A percentile compares a stretch with the other conserved stretches of the same genome.
Conservation (phyloP, 2,113 vertebrate species). For the Spermophilus dauricus region DNA sequence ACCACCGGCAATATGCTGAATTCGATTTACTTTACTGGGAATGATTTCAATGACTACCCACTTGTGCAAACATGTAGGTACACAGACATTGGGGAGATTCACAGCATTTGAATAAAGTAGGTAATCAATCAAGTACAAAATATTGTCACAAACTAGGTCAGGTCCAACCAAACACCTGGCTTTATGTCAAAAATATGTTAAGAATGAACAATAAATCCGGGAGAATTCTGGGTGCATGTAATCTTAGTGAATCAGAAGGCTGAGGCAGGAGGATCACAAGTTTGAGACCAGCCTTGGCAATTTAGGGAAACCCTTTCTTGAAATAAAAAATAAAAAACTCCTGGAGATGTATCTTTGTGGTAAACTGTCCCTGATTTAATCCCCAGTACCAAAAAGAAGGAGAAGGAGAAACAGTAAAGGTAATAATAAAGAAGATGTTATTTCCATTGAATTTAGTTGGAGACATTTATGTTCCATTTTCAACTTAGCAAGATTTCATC, state of each 20-base stretch:
- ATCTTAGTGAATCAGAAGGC: too few species aligned
- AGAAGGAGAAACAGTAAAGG: not conserved
- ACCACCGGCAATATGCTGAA: not conserved
- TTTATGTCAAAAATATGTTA: not conserved
- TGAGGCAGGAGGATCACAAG: too few species aligned
- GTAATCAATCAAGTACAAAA: not conserved
- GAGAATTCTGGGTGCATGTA: too few species aligned
- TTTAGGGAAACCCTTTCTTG: too few species aligned
- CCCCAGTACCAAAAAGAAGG: too few species aligned
- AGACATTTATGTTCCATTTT: conserved; percentile 9
- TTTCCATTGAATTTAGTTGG: not conserved
- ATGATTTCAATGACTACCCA: not conserved
- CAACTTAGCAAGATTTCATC: not conserved
- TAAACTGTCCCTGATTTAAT: too few species aligned
- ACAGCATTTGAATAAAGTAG: not conserved
- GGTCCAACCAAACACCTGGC: not conserved
- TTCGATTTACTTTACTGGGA: not conserved
- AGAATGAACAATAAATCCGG: not conserved
- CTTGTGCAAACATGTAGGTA: not conserved
- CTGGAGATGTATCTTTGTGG: too few species aligned
- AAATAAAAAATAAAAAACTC: too few species aligned
- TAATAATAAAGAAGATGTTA: not conserved
- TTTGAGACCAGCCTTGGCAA: too few species aligned
- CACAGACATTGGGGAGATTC: not conserved
- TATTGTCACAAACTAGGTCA: not conserved